Evolutionary conservation across 2,888 invertebrate species (phyloP).

Genomic region (Melieria crassipennis): DNA sequence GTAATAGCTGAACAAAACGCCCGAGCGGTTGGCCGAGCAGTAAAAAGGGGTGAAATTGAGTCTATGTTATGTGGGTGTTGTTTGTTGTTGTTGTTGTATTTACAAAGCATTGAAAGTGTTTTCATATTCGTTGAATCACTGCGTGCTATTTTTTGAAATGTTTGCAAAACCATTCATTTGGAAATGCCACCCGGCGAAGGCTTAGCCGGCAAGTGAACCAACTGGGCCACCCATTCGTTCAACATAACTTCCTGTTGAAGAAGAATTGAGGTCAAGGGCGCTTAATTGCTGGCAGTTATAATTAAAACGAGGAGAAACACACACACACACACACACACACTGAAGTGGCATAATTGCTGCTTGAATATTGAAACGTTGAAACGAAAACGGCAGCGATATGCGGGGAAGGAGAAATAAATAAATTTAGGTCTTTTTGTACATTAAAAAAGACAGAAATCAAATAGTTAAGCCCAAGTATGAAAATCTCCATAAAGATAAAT

Average conservation of each 20-base stretch:
- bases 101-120: too few relatives aligned
- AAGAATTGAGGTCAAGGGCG: constrained; percentile 32
- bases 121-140: too few relatives aligned
- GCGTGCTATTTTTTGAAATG: neutral
- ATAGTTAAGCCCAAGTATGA: too few relatives aligned
- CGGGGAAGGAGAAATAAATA: too few relatives aligned
- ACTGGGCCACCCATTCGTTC: too few relatives aligned
- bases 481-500: too few relatives aligned
- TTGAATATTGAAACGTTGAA: neutral
- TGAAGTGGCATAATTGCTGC: too few relatives aligned
- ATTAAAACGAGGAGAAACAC: constrained; percentile 7
- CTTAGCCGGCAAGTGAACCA: too few relatives aligned
- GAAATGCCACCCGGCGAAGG: neutral
- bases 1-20: neutral
- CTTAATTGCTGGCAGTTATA: constrained; percentile 15
- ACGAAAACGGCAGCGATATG: neutral
- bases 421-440: too few relatives aligned
- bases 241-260: too few relatives aligned
- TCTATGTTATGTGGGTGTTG: neutral
- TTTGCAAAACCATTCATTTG: constrained; percentile 11
- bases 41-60: neutral
- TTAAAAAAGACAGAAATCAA: too few relatives aligned
- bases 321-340: constrained; percentile 3
- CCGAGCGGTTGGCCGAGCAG: neutral
- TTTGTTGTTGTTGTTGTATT: too few relatives aligned